A percentile compares a stretch with the other conserved stretches of the same genome.
These are phyloP conservation scores for Porphyrio hochstetteri DNA, from an alignment of 2,113 vertebrate species.

Conservation along the genomic window DNA sequence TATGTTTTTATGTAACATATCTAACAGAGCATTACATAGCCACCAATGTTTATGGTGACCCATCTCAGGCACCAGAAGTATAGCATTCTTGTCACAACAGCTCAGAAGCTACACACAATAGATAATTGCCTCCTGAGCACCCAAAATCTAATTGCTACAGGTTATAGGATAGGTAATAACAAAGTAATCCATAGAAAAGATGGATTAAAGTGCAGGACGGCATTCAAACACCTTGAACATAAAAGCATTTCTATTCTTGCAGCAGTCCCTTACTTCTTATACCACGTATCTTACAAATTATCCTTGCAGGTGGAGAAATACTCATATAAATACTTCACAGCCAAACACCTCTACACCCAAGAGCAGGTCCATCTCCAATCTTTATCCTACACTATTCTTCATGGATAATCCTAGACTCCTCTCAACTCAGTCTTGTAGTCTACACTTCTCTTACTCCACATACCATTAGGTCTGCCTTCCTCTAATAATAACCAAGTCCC, in stretches of 20 bases:
- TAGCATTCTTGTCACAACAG: not conserved
- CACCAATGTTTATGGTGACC: not conserved
- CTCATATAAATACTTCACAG: not conserved
- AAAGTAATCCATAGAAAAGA: not conserved
- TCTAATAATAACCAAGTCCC: not conserved
- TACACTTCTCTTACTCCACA: not conserved
- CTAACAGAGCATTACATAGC: not conserved
- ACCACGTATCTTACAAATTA: not conserved
- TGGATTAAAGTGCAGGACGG: not conserved
- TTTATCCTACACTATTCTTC: not conserved
- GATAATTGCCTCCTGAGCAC: not conserved
- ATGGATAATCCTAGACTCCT: not conserved
- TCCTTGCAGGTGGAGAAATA: not conserved
- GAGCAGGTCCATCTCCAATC: not conserved
- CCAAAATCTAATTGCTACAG: not conserved
- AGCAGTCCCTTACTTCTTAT: not conserved
- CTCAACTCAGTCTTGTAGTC: too few relatives aligned
- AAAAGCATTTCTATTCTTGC: not conserved
- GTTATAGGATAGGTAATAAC: not conserved
- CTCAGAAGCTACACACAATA: not conserved
- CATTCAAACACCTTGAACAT: not conserved
- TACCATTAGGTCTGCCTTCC: not conserved
- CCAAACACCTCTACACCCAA: not conserved
- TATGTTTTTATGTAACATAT: not conserved
- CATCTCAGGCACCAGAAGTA: not conserved